Conservation (phyloP, 2,797 vertebrate genomes). For the Cyprinella venusta region DNA sequence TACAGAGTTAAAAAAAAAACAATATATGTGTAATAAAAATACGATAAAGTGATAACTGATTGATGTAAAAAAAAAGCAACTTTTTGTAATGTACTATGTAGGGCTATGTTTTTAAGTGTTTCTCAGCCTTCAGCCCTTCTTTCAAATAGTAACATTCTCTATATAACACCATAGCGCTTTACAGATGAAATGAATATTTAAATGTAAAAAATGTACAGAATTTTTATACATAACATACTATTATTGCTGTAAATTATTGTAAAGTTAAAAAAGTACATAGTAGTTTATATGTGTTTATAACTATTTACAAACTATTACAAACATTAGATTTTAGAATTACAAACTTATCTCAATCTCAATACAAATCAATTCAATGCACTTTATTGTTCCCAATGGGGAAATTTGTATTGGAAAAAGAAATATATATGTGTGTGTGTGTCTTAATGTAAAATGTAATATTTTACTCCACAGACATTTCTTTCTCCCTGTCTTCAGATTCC, state of each 20-base stretch:
- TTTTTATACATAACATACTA: not conserved
- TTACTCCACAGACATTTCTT: not conserved
- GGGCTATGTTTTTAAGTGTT: not conserved
- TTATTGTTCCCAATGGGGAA: too few relatives aligned
- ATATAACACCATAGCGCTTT: not conserved
- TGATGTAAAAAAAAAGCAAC: not conserved
- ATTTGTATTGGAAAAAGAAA: too few relatives aligned
- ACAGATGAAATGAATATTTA: not conserved
- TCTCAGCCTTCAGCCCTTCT: not conserved
- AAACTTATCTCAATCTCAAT: too few relatives aligned
- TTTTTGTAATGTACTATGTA: not conserved
- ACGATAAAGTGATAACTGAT: not conserved
- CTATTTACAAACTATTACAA: too few relatives aligned
- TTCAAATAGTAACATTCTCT: not conserved
- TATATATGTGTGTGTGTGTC: too few relatives aligned
- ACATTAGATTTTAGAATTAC: too few relatives aligned
- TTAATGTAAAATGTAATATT: not conserved
- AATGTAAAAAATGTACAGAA: not conserved
- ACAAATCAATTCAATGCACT: too few relatives aligned
- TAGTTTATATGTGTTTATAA: not conserved
- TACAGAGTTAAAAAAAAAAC: not conserved
- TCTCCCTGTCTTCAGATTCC: slow-evolving; percentile 1
- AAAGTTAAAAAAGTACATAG: not conserved
- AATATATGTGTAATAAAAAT: not conserved
- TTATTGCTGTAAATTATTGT: not conserved